A percentile compares a stretch with the other conserved stretches of the same genome.
Conservation (phyloP, 2,888 invertebrate genomes). For the Molorchus minor region DNA sequence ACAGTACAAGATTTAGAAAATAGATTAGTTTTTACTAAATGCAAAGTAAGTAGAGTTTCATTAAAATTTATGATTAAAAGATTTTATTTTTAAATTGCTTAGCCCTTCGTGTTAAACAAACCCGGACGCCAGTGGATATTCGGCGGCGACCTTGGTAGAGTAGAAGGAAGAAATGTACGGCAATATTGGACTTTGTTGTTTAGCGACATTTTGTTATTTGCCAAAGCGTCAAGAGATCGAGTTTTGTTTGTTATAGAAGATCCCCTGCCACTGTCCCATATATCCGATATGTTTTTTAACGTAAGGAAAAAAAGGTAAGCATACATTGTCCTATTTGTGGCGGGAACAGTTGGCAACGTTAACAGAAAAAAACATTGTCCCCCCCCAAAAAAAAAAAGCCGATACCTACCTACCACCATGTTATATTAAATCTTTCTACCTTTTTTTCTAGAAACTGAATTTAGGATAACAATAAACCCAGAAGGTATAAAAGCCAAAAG, state of each 20-base stretch:
- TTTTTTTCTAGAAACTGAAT: constrained; percentile 77
- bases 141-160: constrained; percentile 83
- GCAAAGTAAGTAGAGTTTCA: constrained; percentile 71
- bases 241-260: constrained; percentile 90
- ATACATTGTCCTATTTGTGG: too few relatives aligned
- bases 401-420: neutral
- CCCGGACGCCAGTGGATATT: constrained; percentile 91
- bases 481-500: constrained; percentile 70
- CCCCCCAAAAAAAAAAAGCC: too few relatives aligned
- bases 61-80: constrained; percentile 6
- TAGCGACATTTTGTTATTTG: constrained; percentile 84
- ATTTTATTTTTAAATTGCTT: constrained; percentile 29
- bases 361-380: too few relatives aligned
- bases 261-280: constrained; percentile 78
- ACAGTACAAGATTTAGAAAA: constrained; percentile 87
- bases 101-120: constrained; percentile 84
- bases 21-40: constrained; percentile 88
- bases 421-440: constrained; percentile 6
- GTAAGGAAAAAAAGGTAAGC: too few relatives aligned
- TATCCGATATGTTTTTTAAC: constrained; percentile 86
- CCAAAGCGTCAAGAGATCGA: constrained; percentile 85
- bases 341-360: too few relatives aligned
- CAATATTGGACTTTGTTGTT: constrained; percentile 89
- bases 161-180: constrained; percentile 82
- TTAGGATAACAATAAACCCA: constrained; percentile 79